Evolutionary conservation across 2,888 invertebrate genomes (phyloP).

Genomic region (Calameuta filiformis): DNA sequence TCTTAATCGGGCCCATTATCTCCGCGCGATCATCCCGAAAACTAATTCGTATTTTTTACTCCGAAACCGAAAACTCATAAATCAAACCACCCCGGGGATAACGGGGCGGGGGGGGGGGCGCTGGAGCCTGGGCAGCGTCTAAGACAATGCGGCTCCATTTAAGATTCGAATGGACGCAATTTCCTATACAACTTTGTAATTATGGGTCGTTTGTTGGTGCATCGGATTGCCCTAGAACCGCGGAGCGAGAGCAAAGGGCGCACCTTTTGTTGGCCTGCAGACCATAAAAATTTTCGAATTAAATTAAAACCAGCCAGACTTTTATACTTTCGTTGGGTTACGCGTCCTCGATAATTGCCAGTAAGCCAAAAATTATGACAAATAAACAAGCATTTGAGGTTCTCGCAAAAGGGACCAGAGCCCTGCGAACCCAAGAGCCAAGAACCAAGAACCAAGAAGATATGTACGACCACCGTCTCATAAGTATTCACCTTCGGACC

Average conservation of each 20-base stretch:
- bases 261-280: constrained; percentile 34
- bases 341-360: constrained; percentile 3
- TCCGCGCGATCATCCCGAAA: constrained; percentile 65
- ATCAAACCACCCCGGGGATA: constrained; percentile 58
- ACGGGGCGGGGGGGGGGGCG: constrained; percentile 18
- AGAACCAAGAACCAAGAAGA: neutral
- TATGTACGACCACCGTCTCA: neutral
- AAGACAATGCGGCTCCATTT: constrained; percentile 63
- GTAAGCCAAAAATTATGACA: neutral
- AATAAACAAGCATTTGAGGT: neutral
- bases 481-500: neutral
- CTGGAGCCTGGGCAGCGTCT: constrained; percentile 32
- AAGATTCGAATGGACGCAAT: constrained; percentile 66
- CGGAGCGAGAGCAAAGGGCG: constrained; percentile 7
- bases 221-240: constrained; percentile 8
- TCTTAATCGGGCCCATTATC: constrained; percentile 66
- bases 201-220: constrained; percentile 64
- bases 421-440: neutral
- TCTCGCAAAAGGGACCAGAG: neutral
- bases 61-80: constrained; percentile 66
- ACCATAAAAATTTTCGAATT: constrained; percentile 59
- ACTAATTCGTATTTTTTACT: constrained; percentile 66
- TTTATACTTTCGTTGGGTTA: constrained; percentile 2
- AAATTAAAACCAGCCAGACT: constrained; percentile 49
- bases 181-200: constrained; percentile 66